Evolutionary conservation across 1,140 invertebrate species (phyloP).

Genomic region (Riptortus pedestris): DNA sequence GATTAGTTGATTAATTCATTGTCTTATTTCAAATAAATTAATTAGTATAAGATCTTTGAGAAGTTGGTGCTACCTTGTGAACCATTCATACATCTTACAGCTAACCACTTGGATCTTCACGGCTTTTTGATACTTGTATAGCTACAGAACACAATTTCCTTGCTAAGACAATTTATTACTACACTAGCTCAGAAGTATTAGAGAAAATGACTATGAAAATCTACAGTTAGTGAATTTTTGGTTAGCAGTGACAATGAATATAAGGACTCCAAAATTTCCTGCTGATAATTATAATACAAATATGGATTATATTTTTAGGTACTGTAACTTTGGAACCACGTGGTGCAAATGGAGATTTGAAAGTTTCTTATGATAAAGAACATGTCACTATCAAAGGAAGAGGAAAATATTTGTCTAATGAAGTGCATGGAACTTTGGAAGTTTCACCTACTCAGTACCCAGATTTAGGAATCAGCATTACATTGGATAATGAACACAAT

Average conservation of each 20-base stretch:
- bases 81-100: too few species aligned
- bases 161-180: too few species aligned
- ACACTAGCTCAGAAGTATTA: too few species aligned
- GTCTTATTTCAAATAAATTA: too few species aligned
- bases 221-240: background rate
- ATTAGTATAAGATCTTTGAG: too few species aligned
- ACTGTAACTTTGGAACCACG: conserved; percentile 42
- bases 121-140: background rate
- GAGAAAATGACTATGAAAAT: background rate
- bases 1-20: too few species aligned
- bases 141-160: background rate
- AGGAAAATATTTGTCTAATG: background rate
- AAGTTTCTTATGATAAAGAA: conserved; percentile 43
- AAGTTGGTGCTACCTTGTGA: too few species aligned
- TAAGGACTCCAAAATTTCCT: background rate
- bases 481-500: conserved; percentile 37
- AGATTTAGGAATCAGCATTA: conserved; percentile 46
- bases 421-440: conserved; percentile 26
- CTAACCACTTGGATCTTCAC: too few species aligned
- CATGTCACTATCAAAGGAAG: conserved; percentile 38
- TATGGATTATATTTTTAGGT: background rate
- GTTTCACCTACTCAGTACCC: conserved; percentile 40
- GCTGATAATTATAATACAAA: background rate
- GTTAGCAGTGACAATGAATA: background rate
- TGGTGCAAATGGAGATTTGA: conserved; percentile 37